phyloP scores from a whole-genome alignment of 2,888 invertebrate species.

The Lampropteryx suffumata region DNA sequence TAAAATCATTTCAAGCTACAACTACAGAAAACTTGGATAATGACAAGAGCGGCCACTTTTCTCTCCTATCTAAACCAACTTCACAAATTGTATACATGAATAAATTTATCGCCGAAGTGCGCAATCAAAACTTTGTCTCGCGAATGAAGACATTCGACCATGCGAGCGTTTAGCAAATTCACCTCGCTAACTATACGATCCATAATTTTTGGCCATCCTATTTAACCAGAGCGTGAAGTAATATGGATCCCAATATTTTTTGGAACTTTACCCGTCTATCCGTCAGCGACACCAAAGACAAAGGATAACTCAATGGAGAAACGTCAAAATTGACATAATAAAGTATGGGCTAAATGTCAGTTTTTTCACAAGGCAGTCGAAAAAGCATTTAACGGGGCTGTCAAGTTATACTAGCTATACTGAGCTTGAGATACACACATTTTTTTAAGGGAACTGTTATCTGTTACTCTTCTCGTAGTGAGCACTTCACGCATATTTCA shows the following conservation, averaged over 20 bases:
- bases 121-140: constrained; percentile 33
- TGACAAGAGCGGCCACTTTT: constrained; percentile 14
- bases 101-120: constrained; percentile 29
- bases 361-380: too few species aligned
- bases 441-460: constrained; percentile 27
- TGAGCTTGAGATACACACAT: constrained; percentile 20
- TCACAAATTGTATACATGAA: constrained; percentile 29
- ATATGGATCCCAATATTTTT: too few species aligned
- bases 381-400: too few species aligned
- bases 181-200: not conserved
- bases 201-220: too few species aligned
- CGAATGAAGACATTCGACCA: not conserved
- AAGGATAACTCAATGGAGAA: too few species aligned
- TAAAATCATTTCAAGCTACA: not conserved
- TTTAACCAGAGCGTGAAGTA: too few species aligned
- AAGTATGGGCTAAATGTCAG: too few species aligned
- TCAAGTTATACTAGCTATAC: too few species aligned
- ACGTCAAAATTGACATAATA: too few species aligned
- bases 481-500: constrained; percentile 49
- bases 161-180: not conserved
- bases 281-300: too few species aligned
- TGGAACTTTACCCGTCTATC: too few species aligned
- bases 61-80: constrained; percentile 15
- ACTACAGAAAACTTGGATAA: constrained; percentile 2
- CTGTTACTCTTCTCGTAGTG: constrained; percentile 15